phyloP scores from a whole-genome alignment of 2,113 vertebrate genomes.

The Myrmecophaga tridactyla region DNA sequence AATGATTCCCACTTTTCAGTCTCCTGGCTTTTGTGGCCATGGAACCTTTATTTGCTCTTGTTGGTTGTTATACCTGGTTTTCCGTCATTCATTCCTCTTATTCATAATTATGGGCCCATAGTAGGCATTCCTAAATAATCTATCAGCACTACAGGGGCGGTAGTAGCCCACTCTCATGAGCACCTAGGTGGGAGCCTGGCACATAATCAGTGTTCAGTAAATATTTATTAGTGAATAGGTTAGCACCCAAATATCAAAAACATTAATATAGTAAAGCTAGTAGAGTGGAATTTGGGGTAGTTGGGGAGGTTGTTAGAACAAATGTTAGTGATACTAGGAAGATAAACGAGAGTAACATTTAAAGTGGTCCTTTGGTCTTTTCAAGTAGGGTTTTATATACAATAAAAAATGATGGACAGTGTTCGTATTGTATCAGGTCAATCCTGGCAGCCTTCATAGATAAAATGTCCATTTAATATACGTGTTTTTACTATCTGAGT shows the following conservation, averaged over 20 bases:
- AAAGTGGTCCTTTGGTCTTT: neutral
- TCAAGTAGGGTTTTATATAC: neutral
- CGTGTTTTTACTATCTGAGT: neutral
- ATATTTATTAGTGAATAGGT: conserved; percentile 16
- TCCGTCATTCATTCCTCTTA: neutral
- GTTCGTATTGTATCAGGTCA: neutral
- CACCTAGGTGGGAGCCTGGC: neutral
- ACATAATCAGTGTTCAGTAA: neutral
- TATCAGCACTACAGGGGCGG: neutral
- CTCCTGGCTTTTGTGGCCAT: neutral
- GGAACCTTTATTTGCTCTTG: neutral
- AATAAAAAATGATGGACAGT: neutral
- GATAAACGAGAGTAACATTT: neutral
- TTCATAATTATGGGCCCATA: neutral
- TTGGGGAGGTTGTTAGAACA: neutral
- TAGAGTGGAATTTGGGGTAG: neutral
- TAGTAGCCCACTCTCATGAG: neutral
- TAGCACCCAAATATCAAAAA: neutral
- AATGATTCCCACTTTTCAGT: neutral
- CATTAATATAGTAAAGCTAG: neutral
- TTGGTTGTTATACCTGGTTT: neutral
- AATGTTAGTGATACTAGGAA: neutral
- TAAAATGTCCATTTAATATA: neutral
- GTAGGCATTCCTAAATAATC: neutral
- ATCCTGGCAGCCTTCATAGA: neutral